These are phyloP conservation scores for Sylvia borin DNA, from an alignment of 2,797 vertebrate species.

Conservation along the genomic window DNA sequence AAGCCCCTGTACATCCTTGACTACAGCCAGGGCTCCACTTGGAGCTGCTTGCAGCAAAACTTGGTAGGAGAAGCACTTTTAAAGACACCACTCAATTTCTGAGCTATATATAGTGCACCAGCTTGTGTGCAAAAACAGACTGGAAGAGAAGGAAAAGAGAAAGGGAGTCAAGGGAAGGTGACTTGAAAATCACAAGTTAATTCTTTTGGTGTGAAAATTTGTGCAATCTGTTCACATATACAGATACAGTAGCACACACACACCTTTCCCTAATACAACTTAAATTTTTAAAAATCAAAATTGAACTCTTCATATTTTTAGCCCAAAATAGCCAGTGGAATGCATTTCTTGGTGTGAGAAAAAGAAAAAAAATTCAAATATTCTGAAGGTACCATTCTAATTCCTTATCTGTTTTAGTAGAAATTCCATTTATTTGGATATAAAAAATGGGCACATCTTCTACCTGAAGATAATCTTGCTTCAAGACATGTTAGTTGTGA, in stretches of 20 bases:
- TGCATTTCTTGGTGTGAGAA: neutral
- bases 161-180: neutral
- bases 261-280: neutral
- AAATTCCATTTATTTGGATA: neutral
- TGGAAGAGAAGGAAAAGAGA: neutral
- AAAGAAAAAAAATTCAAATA: neutral
- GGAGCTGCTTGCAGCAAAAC: conserved; percentile 22
- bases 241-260: neutral
- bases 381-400: neutral
- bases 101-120: conserved; percentile 1
- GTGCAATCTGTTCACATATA: neutral
- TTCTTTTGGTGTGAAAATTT: neutral
- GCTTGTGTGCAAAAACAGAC: neutral
- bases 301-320: neutral
- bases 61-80: conserved; percentile 10
- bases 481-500: neutral
- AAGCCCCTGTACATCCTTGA: neutral
- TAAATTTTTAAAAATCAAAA: neutral
- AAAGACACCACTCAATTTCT: conserved; percentile 1
- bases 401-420: neutral
- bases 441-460: neutral
- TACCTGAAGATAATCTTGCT: neutral
- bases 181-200: neutral
- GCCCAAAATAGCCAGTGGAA: neutral
- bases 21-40: neutral